phyloP scores from a whole-genome alignment of 2,888 invertebrate species.

The Holacanthella duospinosa region DNA sequence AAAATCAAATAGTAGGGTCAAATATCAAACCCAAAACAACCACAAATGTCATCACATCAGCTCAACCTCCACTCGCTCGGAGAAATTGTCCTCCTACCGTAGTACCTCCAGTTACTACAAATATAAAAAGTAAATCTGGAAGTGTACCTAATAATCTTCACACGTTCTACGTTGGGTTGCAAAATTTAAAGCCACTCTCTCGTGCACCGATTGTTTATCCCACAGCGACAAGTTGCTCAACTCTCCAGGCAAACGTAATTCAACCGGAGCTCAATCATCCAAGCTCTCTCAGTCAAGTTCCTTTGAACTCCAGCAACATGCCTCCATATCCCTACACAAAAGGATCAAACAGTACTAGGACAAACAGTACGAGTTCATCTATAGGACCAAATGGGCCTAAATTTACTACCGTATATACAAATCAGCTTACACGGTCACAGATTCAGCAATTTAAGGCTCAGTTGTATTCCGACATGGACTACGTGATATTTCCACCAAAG shows the following conservation, averaged over 20 bases:
- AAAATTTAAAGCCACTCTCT: constrained; percentile 36
- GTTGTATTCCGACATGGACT: constrained; percentile 80
- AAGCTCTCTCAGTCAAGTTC: neutral
- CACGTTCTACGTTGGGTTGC: constrained; percentile 34
- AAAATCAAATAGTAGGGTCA: constrained; percentile 49
- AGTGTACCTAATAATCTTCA: constrained; percentile 37
- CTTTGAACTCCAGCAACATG: neutral
- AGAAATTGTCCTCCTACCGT: neutral
- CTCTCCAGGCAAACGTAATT: neutral
- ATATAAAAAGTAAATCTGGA: constrained; percentile 20
- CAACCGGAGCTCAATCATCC: too few relatives aligned
- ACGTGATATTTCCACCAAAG: constrained; percentile 79
- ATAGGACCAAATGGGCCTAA: neutral
- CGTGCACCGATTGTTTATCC: constrained; percentile 36
- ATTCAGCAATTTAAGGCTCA: constrained; percentile 81
- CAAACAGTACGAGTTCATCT: neutral
- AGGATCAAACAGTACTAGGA: neutral
- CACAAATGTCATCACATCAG: neutral
- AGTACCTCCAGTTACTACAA: neutral
- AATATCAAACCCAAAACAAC: constrained; percentile 14
- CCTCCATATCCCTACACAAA: constrained; percentile 3
- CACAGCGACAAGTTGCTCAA: constrained; percentile 1
- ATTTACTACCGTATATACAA: constrained; percentile 37
- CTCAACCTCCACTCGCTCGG: neutral
- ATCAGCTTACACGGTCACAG: constrained; percentile 59